Evolutionary conservation across 2,888 invertebrate species (phyloP), one percentile per base, ranked within the genome.

Genomic region (Platerodrilus igneus): DNA sequence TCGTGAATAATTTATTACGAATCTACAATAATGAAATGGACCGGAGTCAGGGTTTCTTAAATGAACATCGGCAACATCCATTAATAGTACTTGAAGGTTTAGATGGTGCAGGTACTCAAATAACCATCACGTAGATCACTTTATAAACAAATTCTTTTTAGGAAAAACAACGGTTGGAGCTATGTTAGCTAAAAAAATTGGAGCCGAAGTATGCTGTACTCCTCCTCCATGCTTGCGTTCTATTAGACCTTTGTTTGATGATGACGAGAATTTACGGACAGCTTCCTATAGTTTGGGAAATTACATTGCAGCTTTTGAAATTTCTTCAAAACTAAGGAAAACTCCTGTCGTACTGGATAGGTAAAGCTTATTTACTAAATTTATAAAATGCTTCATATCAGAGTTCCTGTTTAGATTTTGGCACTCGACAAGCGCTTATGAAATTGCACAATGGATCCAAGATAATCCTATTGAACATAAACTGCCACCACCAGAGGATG

Each of bases 401-500:
- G n/a, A n/a, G n/a, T n/a, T 18, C 2, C 4, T 34, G 6, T 20
- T 20, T 42, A 67, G 72, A 50, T 72, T 60, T 50, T 73, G 71
- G 71, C 69, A 71, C 56, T 71, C 71, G 8, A 71, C 72, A 6
- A 60, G 64, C n/a, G 67, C 69, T 2, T 70, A 62, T 52, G 67
- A 67, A 1, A 46, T 70, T 19, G 69, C 69, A 1, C 65, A 68
- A 53, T 50, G 52, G 17, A 52, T 64, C 9, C 48, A 59, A 14
- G 51, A 62, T 36, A 26, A 50, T 31, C 51, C 57, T 13, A 44
- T 48, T 2, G 40, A 50, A 18, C 46, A 54, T 30, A 33, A 25
- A n/a, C 46, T 70, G 31, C 66, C 66, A 8, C 37, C 53, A 14
- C 41, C 50, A 44, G 59, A 52, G 7, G 58, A 63, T 46, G 30